A percentile compares a stretch with the other conserved stretches of the same genome.
Evolutionary conservation across 2,888 invertebrate genomes (phyloP).

Genomic region (Rosalia funebris): DNA sequence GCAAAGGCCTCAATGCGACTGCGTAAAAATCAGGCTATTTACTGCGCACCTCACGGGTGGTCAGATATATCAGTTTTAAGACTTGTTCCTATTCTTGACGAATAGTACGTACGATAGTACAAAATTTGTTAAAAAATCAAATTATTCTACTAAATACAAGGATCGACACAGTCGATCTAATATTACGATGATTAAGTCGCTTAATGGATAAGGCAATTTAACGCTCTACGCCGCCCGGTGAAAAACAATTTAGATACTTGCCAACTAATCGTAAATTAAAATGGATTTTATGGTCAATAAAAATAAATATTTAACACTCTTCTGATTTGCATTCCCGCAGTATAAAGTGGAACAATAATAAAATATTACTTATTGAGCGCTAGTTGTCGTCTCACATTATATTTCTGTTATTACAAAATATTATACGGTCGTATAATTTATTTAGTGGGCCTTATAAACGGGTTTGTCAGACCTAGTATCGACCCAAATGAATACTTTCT

Average conservation of each 20-base stretch:
- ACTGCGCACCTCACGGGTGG: too few species aligned
- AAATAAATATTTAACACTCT: conserved; percentile 21
- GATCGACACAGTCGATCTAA: not conserved
- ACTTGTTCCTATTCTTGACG: too few species aligned
- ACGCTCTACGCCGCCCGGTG: not conserved
- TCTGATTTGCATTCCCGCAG: conserved; percentile 17
- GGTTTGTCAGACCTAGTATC: conserved; percentile 23
- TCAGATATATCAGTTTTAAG: too few species aligned
- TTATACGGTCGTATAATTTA: conserved; percentile 16
- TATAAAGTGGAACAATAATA: conserved; percentile 20
- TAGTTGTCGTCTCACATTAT: conserved; percentile 23
- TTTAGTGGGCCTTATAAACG: conserved; percentile 27
- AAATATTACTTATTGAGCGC: conserved; percentile 24
- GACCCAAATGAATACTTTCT: conserved; percentile 11
- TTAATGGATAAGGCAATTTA: not conserved
- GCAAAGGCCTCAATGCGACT: too few species aligned
- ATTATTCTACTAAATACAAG: too few species aligned
- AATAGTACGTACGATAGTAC: too few species aligned
- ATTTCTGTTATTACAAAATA: conserved; percentile 24
- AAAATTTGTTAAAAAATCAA: too few species aligned
- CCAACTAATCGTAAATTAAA: conserved; percentile 16
- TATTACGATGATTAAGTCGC: not conserved
- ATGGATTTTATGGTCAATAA: conserved; percentile 9
- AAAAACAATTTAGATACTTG: conserved; percentile 9
- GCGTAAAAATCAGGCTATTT: too few species aligned